Evolutionary conservation across 2,888 invertebrate species (phyloP).

Genomic region (Hoplodrina blanda): DNA sequence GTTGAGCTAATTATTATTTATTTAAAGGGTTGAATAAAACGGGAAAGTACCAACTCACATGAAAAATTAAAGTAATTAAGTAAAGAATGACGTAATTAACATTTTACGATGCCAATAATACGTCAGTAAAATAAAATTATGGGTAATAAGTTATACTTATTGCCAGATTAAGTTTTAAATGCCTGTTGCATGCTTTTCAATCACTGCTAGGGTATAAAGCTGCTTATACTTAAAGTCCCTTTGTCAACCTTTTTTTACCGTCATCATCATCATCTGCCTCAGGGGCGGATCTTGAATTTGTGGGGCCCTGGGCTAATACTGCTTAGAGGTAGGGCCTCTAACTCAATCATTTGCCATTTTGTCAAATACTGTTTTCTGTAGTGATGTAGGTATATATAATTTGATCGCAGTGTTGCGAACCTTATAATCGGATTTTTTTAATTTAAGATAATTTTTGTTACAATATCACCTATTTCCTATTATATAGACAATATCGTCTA

Average conservation of each 20-base stretch:
- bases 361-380: no score
- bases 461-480: no score
- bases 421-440: no score
- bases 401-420: no score
- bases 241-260: neutral
- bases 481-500: no score
- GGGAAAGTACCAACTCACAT: neutral
- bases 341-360: no score
- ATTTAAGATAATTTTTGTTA: no score
- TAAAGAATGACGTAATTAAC: conserved; percentile 17
- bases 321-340: no score
- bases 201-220: neutral
- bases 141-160: conserved; percentile 21
- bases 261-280: no score
- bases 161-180: conserved; percentile 32
- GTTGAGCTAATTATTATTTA: conserved; percentile 33
- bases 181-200: conserved; percentile 26
- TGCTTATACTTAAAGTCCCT: neutral
- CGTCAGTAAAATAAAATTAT: conserved; percentile 10
- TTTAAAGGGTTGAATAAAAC: conserved; percentile 11
- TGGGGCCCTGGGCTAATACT: no score
- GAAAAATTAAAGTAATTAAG: conserved; percentile 6
- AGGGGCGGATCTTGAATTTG: no score
- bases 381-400: no score
- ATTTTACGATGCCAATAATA: conserved; percentile 39